Evolutionary conservation across 2,797 vertebrate genomes (phyloP).

Genomic region (Sorex maritimensis): DNA sequence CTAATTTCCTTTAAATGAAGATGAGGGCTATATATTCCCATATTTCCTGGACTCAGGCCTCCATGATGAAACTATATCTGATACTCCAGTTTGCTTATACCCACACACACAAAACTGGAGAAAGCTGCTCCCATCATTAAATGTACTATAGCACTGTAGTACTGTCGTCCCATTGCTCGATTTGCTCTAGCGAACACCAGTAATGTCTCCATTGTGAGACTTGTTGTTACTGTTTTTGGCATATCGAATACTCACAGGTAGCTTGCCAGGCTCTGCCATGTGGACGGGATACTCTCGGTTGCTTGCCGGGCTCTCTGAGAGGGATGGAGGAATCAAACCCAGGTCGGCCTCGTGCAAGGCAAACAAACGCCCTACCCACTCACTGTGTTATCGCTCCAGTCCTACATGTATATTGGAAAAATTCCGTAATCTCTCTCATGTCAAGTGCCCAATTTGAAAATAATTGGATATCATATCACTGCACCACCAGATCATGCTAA

Average conservation of each 20-base stretch:
- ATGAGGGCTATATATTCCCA: neutral
- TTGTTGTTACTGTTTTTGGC: too few relatives aligned
- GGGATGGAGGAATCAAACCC: too few relatives aligned
- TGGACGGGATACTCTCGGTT: too few relatives aligned
- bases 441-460: neutral
- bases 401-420: neutral
- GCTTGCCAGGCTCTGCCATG: too few relatives aligned
- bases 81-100: neutral
- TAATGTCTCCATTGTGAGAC: too few relatives aligned
- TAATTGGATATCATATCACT: neutral
- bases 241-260: too few relatives aligned
- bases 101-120: neutral
- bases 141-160: neutral
- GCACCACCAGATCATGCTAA: neutral
- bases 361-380: too few relatives aligned
- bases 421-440: constrained; percentile 2
- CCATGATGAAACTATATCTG: neutral
- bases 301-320: too few relatives aligned
- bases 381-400: too few relatives aligned
- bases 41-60: neutral
- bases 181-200: too few relatives aligned
- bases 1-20: neutral
- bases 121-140: neutral
- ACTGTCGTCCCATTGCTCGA: too few relatives aligned
- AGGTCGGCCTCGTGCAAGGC: too few relatives aligned